Conservation (phyloP, 2,888 invertebrate genomes). For the Tineola bisselliella region DNA sequence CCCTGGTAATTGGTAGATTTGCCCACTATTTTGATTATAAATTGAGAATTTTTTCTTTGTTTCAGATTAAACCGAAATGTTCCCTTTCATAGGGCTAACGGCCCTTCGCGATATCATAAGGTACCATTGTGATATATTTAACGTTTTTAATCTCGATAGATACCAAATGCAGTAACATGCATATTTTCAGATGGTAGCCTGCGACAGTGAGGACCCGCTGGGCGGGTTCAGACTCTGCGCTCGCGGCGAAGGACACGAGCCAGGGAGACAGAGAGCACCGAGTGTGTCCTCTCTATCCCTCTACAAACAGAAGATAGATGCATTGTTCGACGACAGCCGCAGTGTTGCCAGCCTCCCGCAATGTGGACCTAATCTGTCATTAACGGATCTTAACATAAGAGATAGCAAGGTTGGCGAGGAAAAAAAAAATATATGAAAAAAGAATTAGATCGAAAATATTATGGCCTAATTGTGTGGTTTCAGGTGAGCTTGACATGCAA, state of each 20-base stretch:
- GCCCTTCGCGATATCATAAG: neutral
- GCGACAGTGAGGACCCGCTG: constrained; percentile 45
- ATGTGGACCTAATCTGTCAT: constrained; percentile 25
- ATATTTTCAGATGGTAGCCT: constrained; percentile 56
- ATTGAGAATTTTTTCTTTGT: neutral
- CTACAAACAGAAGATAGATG: constrained; percentile 87
- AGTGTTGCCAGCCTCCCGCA: constrained; percentile 64
- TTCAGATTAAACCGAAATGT: neutral
- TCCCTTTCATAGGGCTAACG: neutral
- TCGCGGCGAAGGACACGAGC: constrained; percentile 42
- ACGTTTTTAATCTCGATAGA: too few relatives aligned
- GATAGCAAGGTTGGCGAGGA: constrained; percentile 39
- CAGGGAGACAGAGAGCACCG: constrained; percentile 45
- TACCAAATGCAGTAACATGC: neutral
- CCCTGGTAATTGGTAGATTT: neutral
- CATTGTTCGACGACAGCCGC: constrained; percentile 81
- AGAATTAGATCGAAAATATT: too few relatives aligned
- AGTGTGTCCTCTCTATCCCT: constrained; percentile 70
- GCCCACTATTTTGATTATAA: neutral
- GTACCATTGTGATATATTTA: neutral
- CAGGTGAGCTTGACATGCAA: constrained; percentile 42
- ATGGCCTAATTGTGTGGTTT: constrained; percentile 12
- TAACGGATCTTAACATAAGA: constrained; percentile 34
- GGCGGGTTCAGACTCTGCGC: constrained; percentile 55
- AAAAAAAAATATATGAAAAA: neutral